A percentile compares a stretch with the other conserved stretches of the same genome.
Evolutionary conservation across 2,113 vertebrate species (phyloP).

Genomic region (Cariama cristata): DNA sequence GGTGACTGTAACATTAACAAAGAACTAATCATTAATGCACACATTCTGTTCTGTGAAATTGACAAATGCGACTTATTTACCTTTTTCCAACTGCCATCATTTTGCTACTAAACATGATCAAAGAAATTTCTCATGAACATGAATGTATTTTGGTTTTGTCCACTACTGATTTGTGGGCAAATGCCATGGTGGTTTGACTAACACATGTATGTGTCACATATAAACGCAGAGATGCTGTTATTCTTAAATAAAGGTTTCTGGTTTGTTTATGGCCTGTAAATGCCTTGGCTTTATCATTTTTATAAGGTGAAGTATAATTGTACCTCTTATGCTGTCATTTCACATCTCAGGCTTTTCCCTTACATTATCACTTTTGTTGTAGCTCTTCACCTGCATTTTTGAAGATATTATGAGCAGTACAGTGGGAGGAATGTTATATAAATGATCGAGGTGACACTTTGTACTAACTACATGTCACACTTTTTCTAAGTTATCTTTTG

Average conservation of each 20-base stretch:
- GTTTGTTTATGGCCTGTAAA: conserved; percentile 10
- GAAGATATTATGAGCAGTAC: conserved; percentile 39
- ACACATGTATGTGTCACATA: neutral
- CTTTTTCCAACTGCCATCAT: neutral
- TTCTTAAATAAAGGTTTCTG: neutral
- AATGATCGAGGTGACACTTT: conserved; percentile 52
- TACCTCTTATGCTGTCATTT: conserved; percentile 7
- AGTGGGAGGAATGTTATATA: conserved; percentile 59
- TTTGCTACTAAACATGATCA: neutral
- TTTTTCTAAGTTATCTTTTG: conserved; percentile 25
- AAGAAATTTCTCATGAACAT: neutral
- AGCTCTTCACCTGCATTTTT: conserved; percentile 27
- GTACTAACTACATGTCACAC: conserved; percentile 12
- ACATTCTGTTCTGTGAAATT: neutral
- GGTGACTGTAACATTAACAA: neutral
- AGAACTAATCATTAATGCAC: neutral
- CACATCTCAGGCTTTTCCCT: conserved; percentile 13
- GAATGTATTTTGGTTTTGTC: neutral
- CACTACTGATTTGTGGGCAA: neutral
- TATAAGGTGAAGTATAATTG: conserved; percentile 10
- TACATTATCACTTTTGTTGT: conserved; percentile 35
- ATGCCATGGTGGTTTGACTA: neutral
- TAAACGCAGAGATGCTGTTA: neutral
- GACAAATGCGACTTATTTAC: neutral
- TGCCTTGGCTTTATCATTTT: neutral